A percentile compares a stretch with the other conserved stretches of the same genome.
Evolutionary conservation across 2,113 vertebrate genomes (phyloP).

Genomic region (Ceyx cyanopectus): DNA sequence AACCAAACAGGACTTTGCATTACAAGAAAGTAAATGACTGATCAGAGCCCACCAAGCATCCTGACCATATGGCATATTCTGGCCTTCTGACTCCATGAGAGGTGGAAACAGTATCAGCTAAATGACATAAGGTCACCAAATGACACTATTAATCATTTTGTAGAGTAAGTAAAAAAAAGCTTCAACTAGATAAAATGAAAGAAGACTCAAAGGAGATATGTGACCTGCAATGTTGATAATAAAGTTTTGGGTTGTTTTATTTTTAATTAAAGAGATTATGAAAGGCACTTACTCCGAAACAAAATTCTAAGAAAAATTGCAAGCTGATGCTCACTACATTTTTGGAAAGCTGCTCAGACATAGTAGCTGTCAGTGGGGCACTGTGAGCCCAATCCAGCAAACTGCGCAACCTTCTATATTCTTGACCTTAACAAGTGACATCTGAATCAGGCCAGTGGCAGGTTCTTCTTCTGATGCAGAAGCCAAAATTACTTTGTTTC

Average conservation of each 20-base stretch:
- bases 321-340: background rate
- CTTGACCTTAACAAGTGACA: background rate
- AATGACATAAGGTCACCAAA: slow-evolving; percentile 30
- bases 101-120: slow-evolving; percentile 43
- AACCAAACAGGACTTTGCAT: slow-evolving; percentile 69
- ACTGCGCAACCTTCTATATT: background rate
- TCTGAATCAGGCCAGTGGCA: background rate
- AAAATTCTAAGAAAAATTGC: background rate
- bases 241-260: background rate
- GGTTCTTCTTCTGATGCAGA: background rate
- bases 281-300: background rate
- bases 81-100: slow-evolving; percentile 47
- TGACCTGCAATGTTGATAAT: background rate
- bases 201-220: background rate
- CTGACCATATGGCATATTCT: slow-evolving; percentile 14
- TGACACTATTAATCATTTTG: slow-evolving; percentile 18
- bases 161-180: background rate
- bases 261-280: background rate
- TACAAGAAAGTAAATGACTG: slow-evolving; percentile 72
- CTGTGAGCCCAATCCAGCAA: background rate
- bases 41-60: slow-evolving; percentile 50
- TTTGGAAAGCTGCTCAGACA: background rate
- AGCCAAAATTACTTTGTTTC: background rate
- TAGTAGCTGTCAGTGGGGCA: background rate
- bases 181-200: background rate